Base-by-base conservation (phyloP, 2,113 vertebrate genomes). In the Erpornis zantholeuca region DNA sequence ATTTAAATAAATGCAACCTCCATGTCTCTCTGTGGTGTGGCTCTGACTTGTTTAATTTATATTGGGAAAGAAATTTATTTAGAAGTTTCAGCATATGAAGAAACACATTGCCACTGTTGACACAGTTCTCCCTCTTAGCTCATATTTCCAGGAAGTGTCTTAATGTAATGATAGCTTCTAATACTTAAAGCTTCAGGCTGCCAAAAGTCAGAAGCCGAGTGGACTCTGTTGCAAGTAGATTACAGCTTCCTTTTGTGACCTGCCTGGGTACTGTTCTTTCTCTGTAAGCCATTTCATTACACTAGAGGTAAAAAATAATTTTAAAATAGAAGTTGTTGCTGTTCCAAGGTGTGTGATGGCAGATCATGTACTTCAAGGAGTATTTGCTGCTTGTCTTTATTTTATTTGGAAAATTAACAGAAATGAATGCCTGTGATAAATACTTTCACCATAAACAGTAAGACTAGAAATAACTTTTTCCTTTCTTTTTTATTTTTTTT, bases 1-100 rank as follows among this genome's bases (percentile, higher is more conserved):
- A 5, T 49, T 2, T 11, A 33, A 0, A 1, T 11, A 42, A 65
- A 45, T 18, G 22, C 40, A n/a, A 21, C 15, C 4, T 49, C 5
- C 38, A 11, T 16, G 4, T 70, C 15, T 86, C 20, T 84, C 23
- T 27, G 1, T 12, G 2, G 2, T 35, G 15, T n/a, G 35, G 38
- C 36, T 65, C 16, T 54, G n/a, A 56, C 8, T 82, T 92, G 8
- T 47, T 75, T 28, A 57, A 52, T 53, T 50, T 53, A 63, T 21
- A 60, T 22, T 14, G 21, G 20, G 27, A 83, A 91, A 68, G 7
- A 81, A 42, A 73, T 79, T 80, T 47, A 59, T 9, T 52, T 70
- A 59, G n/a, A 84, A 28, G 7, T 70, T 92, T 64, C 38, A 82
- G 17, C 73, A 15, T 19, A 57, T 56, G 15, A 47, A 44, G 28